Percentiles rank a stretch among this genome's conserved stretches.
Evolutionary conservation across 30 jellyfish, hydroid and myxozoan genomes (phyloP).

Genomic region (Hydractinia echinata): DNA sequence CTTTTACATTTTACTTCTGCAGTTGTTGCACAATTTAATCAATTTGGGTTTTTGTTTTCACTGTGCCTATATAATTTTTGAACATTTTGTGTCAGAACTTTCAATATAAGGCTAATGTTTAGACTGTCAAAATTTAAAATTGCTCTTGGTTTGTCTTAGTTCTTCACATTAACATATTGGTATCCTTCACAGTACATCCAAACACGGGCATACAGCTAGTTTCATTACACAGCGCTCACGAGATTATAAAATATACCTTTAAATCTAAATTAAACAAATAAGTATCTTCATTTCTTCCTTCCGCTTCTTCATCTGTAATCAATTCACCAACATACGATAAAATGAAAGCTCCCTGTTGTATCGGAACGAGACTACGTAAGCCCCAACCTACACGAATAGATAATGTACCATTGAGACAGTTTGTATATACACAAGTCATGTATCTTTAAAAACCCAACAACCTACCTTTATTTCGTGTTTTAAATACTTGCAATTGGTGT

Average conservation of each 20-base stretch:
- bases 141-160: too few relatives aligned
- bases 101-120: too few relatives aligned
- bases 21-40: too few relatives aligned
- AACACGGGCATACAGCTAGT: not conserved
- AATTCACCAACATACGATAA: constrained; percentile 80
- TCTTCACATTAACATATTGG: too few relatives aligned
- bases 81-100: too few relatives aligned
- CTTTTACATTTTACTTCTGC: too few relatives aligned
- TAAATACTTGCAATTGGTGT: constrained; percentile 68
- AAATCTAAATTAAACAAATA: constrained; percentile 73
- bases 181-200: not conserved
- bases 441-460: not conserved
- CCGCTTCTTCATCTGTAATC: constrained; percentile 84
- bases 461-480: constrained; percentile 65
- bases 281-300: constrained; percentile 75
- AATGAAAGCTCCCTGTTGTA: constrained; percentile 69
- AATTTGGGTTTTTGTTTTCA: too few relatives aligned
- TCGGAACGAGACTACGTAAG: constrained; percentile 67
- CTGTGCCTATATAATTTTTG: too few relatives aligned
- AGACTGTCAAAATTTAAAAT: too few relatives aligned
- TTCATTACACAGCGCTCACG: not conserved
- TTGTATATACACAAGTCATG: too few relatives aligned
- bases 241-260: constrained; percentile 47
- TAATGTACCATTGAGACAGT: not conserved
- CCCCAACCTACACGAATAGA: constrained; percentile 79